Evolutionary conservation across 2,797 vertebrate genomes (phyloP), one percentile per base, ranked within the genome.

Genomic region (Poecile montanus): DNA sequence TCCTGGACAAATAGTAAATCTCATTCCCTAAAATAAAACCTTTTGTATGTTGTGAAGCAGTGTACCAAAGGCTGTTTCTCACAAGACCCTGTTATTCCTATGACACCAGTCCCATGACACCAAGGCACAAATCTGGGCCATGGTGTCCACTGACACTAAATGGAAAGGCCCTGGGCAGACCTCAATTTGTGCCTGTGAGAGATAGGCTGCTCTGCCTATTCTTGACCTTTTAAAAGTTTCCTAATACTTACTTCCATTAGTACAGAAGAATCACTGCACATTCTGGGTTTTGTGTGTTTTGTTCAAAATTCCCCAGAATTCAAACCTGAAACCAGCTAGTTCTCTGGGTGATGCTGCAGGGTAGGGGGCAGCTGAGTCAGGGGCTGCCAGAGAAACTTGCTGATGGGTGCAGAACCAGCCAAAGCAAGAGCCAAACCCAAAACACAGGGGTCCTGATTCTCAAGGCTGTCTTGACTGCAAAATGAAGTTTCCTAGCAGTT

Each of bases 151-250:
- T 54, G 90, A 79, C 71, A 87, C 63, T 74, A 88, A 89, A 91
- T 53, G 57, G 77, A 89, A 93, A 90, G 66, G 42, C 63, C 51
- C 68, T 85, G 78, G 86, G 80, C 78, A 93, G 92, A 80, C 57
- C 88, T 58, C 86, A 93, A 23, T 94, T 89, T 79, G 57, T 75
- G 82, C 65, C 44, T 68, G 61, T 72, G 91, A 88, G 66, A 93
- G 78, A 95, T 22, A 91, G 78, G 38, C 42, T 91, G 65, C 36
- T 93, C 91, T 85, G 40, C 89, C 61, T 77, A 77, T 93, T 65
- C 82, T 51, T 89, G 87, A 95, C 92, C 84, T 96, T 93, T 88
- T 74, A 85, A 83, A 80, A 94, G 72, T 91, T 94, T 83, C 81
- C 92, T 85, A 85, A 88, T 54, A 74, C 51, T 86, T n/a, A 19